Conservation (phyloP, 23 tunicate species). For the Ascidia mentula region DNA sequence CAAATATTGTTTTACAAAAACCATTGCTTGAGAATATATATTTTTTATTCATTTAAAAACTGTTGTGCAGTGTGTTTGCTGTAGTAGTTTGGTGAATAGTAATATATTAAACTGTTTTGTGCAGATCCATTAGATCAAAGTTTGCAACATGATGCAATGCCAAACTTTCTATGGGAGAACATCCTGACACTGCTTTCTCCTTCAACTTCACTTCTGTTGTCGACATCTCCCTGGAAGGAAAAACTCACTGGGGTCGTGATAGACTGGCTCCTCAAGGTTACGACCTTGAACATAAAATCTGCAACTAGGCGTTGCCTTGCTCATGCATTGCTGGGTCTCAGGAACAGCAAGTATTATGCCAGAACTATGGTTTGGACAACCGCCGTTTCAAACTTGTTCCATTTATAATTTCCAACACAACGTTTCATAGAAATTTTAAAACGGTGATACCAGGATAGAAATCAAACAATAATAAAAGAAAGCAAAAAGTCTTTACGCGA, state of each 20-base stretch:
- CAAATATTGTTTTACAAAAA: background rate
- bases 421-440: too few species aligned
- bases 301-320: background rate
- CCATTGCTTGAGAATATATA: background rate
- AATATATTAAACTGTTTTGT: too few species aligned
- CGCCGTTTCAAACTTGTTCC: background rate
- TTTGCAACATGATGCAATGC: background rate
- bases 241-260: background rate
- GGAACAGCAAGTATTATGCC: background rate
- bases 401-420: too few species aligned
- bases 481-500: too few species aligned
- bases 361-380: slow-evolving; percentile 7
- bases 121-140: too few species aligned
- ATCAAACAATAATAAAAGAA: too few species aligned
- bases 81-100: too few species aligned
- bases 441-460: too few species aligned
- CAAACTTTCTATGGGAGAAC: background rate
- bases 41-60: background rate
- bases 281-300: background rate
- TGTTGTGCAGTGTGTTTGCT: too few species aligned
- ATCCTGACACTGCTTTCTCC: background rate
- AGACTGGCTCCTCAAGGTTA: slow-evolving; percentile 24
- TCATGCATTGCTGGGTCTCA: background rate
- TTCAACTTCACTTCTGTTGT: background rate
- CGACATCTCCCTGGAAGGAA: background rate